Evolutionary conservation across 1,140 invertebrate genomes (phyloP).

Genomic region (Camponotus vicinus): DNA sequence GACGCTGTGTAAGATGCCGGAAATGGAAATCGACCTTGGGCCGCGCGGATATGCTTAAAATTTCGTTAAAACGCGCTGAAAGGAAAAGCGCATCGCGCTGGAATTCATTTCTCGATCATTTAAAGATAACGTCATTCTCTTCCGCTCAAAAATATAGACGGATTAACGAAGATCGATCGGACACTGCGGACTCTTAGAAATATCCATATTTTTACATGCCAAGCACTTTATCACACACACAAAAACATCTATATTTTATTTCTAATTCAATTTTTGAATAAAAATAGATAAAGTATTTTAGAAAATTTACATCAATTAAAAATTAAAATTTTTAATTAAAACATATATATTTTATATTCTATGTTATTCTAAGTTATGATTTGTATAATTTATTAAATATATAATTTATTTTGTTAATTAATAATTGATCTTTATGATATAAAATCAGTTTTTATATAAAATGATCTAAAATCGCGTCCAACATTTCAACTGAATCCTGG

Average conservation of each 20-base stretch:
- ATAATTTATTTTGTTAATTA: constrained; percentile 16
- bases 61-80: constrained; percentile 53
- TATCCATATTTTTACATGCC: neutral
- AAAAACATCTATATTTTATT: constrained; percentile 20
- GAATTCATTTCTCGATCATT: constrained; percentile 47
- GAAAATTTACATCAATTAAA: neutral
- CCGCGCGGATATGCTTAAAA: constrained; percentile 46
- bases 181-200: neutral
- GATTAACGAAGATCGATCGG: constrained; percentile 38
- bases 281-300: neutral
- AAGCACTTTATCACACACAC: neutral
- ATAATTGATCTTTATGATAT: neutral
- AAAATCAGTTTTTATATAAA: neutral
- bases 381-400: neutral
- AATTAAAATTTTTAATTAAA: neutral
- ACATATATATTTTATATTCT: neutral
- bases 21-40: constrained; percentile 64
- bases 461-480: neutral
- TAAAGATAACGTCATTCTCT: constrained; percentile 7
- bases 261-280: constrained; percentile 2
- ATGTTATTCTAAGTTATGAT: neutral
- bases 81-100: constrained; percentile 22
- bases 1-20: constrained; percentile 50
- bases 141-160: neutral
- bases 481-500: neutral